Percentiles rank a stretch among this genome's conserved stretches.
Conservation (phyloP, 2,888 invertebrate species). For the Cosmopolites sordidus region DNA sequence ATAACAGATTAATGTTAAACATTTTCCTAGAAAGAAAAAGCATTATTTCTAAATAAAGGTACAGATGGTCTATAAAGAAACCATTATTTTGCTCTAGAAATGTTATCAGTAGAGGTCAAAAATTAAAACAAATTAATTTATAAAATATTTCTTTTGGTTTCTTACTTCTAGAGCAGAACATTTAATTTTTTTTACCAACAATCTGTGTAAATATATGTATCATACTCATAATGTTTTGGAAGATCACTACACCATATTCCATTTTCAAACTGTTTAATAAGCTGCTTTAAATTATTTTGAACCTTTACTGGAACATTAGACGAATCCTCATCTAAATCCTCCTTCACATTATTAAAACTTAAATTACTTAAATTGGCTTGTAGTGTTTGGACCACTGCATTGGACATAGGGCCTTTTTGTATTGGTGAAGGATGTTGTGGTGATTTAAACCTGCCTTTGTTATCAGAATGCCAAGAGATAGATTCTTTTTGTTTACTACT, state of each 20-base stretch:
- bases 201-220: too few relatives aligned
- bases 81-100: neutral
- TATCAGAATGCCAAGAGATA: too few relatives aligned
- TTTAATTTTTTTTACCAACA: too few relatives aligned
- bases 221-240: slow-evolving; percentile 45
- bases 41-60: too few relatives aligned
- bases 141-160: too few relatives aligned
- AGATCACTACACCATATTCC: slow-evolving; percentile 53
- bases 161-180: too few relatives aligned
- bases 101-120: too few relatives aligned
- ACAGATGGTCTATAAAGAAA: too few relatives aligned
- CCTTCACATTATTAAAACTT: neutral
- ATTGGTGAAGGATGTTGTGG: too few relatives aligned
- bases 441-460: too few relatives aligned
- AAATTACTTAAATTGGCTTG: neutral
- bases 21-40: slow-evolving; percentile 33
- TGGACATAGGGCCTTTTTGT: neutral
- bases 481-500: too few relatives aligned
- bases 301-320: slow-evolving; percentile 35
- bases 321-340: slow-evolving; percentile 13
- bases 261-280: slow-evolving; percentile 45
- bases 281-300: slow-evolving; percentile 35
- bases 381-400: slow-evolving; percentile 2
- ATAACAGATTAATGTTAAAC: slow-evolving; percentile 37
- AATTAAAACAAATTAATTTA: too few relatives aligned